A percentile compares a stretch with the other conserved stretches of the same genome.
Evolutionary conservation across 2,113 vertebrate species (phyloP).

Genomic region (Lanius ludovicianus): DNA sequence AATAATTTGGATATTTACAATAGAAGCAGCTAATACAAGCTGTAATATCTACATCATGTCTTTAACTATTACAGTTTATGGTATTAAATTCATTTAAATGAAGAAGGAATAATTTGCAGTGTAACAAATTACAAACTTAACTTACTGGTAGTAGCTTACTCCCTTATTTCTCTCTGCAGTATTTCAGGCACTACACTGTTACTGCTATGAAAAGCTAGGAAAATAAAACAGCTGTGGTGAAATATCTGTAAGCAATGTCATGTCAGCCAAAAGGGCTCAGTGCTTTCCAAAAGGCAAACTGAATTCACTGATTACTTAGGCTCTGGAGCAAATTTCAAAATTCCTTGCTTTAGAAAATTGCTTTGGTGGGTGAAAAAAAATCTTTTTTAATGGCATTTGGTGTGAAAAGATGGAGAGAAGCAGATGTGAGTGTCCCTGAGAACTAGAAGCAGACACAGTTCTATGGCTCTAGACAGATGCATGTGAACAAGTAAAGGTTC

Average conservation of each 20-base stretch:
- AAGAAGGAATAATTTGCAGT: not conserved
- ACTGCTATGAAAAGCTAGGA: not conserved
- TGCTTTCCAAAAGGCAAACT: not conserved
- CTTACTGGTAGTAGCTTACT: not conserved
- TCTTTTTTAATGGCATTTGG: not conserved
- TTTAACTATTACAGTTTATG: not conserved
- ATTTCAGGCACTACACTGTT: not conserved
- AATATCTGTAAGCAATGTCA: not conserved
- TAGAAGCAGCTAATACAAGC: not conserved
- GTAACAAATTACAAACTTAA: not conserved
- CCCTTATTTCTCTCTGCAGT: not conserved
- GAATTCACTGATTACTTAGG: not conserved
- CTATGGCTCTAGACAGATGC: not conserved
- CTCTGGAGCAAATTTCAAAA: not conserved
- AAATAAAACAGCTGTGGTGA: not conserved
- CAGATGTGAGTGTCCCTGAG: not conserved
- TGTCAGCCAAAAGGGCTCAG: not conserved
- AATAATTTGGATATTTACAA: not conserved
- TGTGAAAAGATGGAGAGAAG: not conserved
- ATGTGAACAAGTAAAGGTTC: not conserved
- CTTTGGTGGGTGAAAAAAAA: not conserved
- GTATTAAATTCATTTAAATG: constrained; percentile 7
- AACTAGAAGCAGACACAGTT: not conserved
- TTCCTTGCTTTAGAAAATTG: not conserved
- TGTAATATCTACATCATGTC: not conserved